These are phyloP conservation scores for Lutjanus argentimaculatus DNA, from an alignment of 2,797 vertebrate genomes.

Conservation along the genomic window DNA sequence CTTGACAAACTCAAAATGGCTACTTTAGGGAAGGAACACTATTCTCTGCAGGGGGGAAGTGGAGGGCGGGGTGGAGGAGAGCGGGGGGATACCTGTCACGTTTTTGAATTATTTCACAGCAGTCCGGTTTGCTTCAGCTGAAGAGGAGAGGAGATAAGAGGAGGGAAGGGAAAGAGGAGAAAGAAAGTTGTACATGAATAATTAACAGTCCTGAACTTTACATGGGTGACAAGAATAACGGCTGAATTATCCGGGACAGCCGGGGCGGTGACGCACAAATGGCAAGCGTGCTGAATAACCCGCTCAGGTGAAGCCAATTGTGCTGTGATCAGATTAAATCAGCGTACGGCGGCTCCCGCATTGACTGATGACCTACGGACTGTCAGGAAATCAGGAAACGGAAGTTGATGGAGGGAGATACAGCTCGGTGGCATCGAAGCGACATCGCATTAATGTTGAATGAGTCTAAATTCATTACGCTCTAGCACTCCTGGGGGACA, in stretches of 20 bases:
- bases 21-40: conserved; percentile 43
- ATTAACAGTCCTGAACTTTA: conserved; percentile 75
- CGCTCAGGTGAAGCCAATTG: conserved; percentile 41
- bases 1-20: conserved; percentile 60
- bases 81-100: conserved; percentile 11
- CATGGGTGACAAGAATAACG: conserved; percentile 56
- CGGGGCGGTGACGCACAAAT: conserved; percentile 41
- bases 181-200: conserved; percentile 67
- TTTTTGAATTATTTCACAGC: conserved; percentile 68
- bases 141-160: conserved; percentile 14
- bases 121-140: conserved; percentile 19
- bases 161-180: neutral
- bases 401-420: conserved; percentile 64
- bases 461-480: conserved; percentile 79
- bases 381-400: conserved; percentile 57
- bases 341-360: conserved; percentile 21
- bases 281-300: conserved; percentile 48
- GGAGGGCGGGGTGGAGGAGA: neutral
- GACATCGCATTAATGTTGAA: conserved; percentile 74
- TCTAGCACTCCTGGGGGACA: conserved; percentile 74
- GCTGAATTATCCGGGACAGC: conserved; percentile 33
- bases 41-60: conserved; percentile 7
- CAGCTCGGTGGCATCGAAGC: conserved; percentile 58
- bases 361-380: conserved; percentile 63
- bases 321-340: conserved; percentile 56